Conservation (phyloP, 2,113 vertebrate genomes). For the Neodontobutis hainanensis region DNA sequence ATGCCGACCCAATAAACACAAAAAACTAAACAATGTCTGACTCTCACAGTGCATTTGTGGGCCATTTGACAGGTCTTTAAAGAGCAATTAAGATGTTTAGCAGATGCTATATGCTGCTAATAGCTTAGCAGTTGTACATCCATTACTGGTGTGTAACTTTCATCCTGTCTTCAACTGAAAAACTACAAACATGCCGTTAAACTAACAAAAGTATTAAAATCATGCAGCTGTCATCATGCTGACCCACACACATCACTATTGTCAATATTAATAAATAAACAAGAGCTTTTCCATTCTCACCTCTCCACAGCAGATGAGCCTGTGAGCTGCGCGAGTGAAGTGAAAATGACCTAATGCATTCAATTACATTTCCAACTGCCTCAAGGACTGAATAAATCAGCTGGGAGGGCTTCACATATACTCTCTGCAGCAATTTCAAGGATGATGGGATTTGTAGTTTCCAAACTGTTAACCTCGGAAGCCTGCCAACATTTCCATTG, state of each 20-base stretch:
- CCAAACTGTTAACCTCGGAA: conserved; percentile 3
- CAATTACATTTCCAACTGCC: conserved; percentile 30
- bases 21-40: neutral
- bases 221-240: conserved; percentile 4
- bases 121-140: conserved; percentile 11
- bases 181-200: neutral
- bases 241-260: conserved; percentile 6
- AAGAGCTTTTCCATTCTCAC: conserved; percentile 36
- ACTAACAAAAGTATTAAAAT: neutral
- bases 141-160: conserved; percentile 22
- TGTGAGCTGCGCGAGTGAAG: conserved; percentile 11
- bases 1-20: neutral
- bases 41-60: conserved; percentile 4
- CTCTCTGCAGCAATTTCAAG: conserved; percentile 55
- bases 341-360: conserved; percentile 22
- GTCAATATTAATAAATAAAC: neutral
- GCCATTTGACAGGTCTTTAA: conserved; percentile 15
- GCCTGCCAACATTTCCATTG: neutral
- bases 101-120: conserved; percentile 33
- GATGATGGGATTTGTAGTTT: conserved; percentile 65
- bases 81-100: conserved; percentile 34
- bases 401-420: conserved; percentile 30
- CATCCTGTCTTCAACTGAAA: neutral
- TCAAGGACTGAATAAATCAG: conserved; percentile 24
- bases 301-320: conserved; percentile 18